Percentiles rank a stretch among this genome's conserved stretches.
phyloP scores from a whole-genome alignment of 2,113 vertebrate genomes.

The Peucedramus taeniatus region DNA sequence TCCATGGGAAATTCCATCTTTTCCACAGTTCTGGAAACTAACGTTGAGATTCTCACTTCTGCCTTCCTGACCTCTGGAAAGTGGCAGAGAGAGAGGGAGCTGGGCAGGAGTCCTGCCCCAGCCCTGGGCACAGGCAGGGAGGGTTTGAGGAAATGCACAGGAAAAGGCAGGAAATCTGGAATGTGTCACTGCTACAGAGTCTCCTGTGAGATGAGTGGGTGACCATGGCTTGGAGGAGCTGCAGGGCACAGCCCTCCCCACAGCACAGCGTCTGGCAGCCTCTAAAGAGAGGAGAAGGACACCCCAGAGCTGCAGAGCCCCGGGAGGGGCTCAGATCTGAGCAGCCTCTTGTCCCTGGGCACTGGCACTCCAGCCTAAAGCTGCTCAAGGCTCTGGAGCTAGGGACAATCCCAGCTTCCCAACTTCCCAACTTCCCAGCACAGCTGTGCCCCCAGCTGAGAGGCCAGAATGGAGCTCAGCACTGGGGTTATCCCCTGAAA shows the following conservation, averaged over 20 bases:
- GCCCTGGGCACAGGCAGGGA: neutral
- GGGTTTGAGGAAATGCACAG: neutral
- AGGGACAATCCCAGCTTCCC: neutral
- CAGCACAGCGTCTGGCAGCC: neutral
- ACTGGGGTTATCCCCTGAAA: fast-evolving
- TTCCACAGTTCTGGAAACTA: neutral
- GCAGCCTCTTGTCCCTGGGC: neutral
- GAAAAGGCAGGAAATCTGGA: neutral
- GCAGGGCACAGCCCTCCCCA: neutral
- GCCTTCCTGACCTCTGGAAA: neutral
- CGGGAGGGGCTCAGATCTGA: neutral
- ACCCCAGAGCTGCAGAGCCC: neutral
- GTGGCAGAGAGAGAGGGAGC: neutral
- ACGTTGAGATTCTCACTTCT: fast-evolving
- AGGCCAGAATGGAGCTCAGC: neutral
- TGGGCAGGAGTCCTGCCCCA: neutral
- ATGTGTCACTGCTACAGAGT: neutral
- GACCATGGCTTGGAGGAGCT: neutral
- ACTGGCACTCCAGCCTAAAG: neutral
- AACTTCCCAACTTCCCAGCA: fast-evolving
- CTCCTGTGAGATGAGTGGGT: fast-evolving
- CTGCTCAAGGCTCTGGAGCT: no score
- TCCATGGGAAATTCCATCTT: neutral
- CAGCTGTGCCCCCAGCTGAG: neutral
- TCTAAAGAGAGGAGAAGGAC: neutral